These are phyloP conservation scores for Isichthys henryi DNA, from an alignment of 2,113 vertebrate genomes.

Conservation along the genomic window DNA sequence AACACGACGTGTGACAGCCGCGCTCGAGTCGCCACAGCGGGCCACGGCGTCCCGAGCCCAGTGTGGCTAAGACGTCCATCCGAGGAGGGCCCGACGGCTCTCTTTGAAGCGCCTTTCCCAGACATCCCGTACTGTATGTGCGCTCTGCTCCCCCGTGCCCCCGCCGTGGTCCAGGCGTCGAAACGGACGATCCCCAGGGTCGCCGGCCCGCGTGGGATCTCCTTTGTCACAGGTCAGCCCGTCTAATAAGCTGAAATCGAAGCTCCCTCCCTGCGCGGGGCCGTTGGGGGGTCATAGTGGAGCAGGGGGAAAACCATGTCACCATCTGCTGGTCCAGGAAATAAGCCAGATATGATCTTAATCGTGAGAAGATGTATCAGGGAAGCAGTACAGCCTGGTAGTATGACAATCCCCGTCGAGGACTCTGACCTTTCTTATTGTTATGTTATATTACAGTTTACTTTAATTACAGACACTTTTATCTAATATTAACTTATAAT, in stretches of 20 bases:
- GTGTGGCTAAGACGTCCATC: too few species aligned
- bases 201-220: neutral
- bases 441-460: neutral
- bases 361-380: conserved; percentile 27
- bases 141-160: neutral
- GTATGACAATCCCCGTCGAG: neutral
- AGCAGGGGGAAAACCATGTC: conserved; percentile 5
- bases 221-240: neutral
- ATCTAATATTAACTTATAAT: neutral
- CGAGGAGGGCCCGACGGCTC: neutral
- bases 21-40: neutral
- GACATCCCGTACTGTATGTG: neutral
- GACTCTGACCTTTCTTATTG: conserved; percentile 10
- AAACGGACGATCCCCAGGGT: neutral
- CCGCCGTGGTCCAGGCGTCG: neutral
- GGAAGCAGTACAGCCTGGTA: neutral
- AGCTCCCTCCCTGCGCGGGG: neutral
- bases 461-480: neutral
- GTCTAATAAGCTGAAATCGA: conserved; percentile 13
- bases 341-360: conserved; percentile 27
- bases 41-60: neutral
- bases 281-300: neutral
- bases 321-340: conserved; percentile 30
- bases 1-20: neutral
- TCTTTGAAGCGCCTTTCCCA: neutral